Conservation (phyloP, 2,888 invertebrate genomes). For the Orthonychiurus folsomi region DNA sequence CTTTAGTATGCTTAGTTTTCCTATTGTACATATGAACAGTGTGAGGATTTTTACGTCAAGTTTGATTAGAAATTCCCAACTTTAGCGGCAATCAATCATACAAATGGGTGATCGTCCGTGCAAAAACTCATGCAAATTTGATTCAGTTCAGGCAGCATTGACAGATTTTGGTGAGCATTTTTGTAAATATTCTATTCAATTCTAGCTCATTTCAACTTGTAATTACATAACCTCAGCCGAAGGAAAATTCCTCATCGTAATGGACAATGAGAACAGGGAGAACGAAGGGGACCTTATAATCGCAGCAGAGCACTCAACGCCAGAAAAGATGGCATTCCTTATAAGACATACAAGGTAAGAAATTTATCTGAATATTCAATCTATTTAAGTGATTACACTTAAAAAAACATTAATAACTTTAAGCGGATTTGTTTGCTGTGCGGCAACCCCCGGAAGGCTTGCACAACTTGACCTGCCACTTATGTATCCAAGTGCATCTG, state of each 20-base stretch:
- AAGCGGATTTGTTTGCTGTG: not conserved
- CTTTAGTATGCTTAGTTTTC: no score
- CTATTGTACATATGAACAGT: no score
- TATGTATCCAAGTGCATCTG: not conserved
- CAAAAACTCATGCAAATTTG: not conserved
- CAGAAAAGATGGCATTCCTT: not conserved
- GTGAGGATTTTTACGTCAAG: no score
- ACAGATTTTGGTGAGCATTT: not conserved
- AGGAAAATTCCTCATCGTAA: conserved; percentile 4
- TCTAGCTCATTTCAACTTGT: no score
- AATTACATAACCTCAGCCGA: not conserved
- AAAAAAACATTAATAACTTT: not conserved
- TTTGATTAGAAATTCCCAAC: no score
- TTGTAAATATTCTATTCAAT: no score
- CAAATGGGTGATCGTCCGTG: no score
- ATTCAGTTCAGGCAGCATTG: not conserved
- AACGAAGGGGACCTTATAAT: conserved; percentile 7
- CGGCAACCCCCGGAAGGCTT: not conserved
- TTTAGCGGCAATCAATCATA: no score
- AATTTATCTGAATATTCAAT: not conserved
- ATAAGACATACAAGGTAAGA: not conserved
- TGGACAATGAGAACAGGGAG: conserved; percentile 4
- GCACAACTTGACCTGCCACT: not conserved
- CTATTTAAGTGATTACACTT: no score
- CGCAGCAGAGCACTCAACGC: not conserved